Evolutionary conservation across 2,797 vertebrate genomes (phyloP).

Genomic region (Premnoplex brunnescens): DNA sequence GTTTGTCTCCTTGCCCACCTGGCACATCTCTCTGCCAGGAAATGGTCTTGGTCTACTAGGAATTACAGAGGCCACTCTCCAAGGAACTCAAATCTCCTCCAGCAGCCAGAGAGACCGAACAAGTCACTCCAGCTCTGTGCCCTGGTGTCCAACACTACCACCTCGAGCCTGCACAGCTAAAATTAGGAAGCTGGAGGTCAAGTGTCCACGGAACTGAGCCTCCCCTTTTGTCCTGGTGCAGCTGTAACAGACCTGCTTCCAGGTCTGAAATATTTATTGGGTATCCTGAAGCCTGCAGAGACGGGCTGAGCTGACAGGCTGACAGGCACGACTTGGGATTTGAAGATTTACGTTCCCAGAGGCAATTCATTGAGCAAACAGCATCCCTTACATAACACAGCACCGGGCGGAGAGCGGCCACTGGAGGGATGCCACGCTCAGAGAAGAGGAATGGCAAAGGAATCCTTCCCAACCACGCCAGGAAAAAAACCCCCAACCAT

Average conservation of each 20-base stretch:
- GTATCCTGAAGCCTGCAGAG: background rate
- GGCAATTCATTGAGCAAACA: background rate
- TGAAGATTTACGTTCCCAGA: background rate
- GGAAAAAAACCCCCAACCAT: background rate
- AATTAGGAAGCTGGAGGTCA: background rate
- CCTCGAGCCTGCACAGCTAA: background rate
- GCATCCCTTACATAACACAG: background rate
- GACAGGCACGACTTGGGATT: background rate
- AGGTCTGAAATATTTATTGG: background rate
- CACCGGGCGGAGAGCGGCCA: rapidly evolving
- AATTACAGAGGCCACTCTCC: background rate
- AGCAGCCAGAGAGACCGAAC: background rate
- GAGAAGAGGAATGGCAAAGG: background rate
- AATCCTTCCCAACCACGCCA: background rate
- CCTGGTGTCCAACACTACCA: background rate
- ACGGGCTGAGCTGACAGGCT: background rate
- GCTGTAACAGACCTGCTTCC: rapidly evolving
- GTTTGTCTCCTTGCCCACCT: background rate
- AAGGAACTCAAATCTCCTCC: background rate
- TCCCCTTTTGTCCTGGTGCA: background rate
- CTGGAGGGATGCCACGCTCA: rapidly evolving
- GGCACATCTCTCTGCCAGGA: background rate
- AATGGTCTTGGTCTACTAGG: background rate
- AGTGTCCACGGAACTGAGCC: background rate
- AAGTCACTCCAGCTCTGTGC: background rate